Evolutionary conservation across 2,888 invertebrate species (phyloP).

Genomic region (Lithophane leautieri): DNA sequence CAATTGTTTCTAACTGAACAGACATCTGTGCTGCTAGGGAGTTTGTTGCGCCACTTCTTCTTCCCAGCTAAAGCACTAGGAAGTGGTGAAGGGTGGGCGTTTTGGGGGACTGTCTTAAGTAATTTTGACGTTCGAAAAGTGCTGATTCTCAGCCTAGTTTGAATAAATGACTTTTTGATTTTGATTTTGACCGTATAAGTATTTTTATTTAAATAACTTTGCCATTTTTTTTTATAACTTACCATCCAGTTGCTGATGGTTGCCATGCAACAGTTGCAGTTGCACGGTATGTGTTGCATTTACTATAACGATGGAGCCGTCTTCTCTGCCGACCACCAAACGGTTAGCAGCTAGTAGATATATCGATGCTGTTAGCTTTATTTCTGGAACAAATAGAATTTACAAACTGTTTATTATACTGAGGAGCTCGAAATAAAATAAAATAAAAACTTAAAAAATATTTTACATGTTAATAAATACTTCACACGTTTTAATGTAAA

Average conservation of each 20-base stretch:
- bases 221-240: slow-evolving; percentile 50
- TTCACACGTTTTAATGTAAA: background rate
- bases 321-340: slow-evolving; percentile 97
- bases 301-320: slow-evolving; percentile 98
- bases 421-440: background rate
- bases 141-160: too few relatives aligned
- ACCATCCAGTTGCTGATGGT: slow-evolving; percentile 95
- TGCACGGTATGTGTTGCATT: slow-evolving; percentile 99
- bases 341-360: slow-evolving; percentile 98
- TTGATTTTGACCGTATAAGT: too few relatives aligned
- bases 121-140: too few relatives aligned
- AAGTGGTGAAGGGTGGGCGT: too few relatives aligned
- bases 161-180: too few relatives aligned
- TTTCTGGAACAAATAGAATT: slow-evolving; percentile 76
- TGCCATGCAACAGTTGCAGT: slow-evolving; percentile 96
- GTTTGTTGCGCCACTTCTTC: too few relatives aligned
- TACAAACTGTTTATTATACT: background rate
- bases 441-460: background rate
- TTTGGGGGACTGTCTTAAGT: too few relatives aligned
- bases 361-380: slow-evolving; percentile 97
- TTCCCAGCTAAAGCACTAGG: too few relatives aligned
- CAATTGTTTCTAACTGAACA: too few relatives aligned
- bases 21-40: too few relatives aligned
- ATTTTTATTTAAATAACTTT: too few relatives aligned
- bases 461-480: too few relatives aligned